A percentile compares a stretch with the other conserved stretches of the same genome.
Evolutionary conservation across 2,888 invertebrate species (phyloP).

Genomic region (Iselma pallidipennis): DNA sequence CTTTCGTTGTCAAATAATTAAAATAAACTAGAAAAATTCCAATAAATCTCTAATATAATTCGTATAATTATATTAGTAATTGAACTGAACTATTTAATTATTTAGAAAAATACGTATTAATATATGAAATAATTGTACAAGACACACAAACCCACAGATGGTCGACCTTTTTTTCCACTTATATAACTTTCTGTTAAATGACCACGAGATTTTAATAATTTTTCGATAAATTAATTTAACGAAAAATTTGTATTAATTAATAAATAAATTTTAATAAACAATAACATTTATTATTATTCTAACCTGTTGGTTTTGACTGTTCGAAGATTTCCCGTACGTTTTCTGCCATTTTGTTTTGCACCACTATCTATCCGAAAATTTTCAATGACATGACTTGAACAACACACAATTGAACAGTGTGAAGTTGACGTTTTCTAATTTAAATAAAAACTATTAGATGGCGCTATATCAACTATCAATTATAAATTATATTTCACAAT

Average conservation of each 20-base stretch:
- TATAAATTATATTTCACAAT: too few species aligned
- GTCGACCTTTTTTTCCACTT: conserved; percentile 49
- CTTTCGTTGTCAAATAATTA: background rate
- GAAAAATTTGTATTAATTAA: conserved; percentile 8
- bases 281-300: conserved; percentile 34
- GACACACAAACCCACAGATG: conserved; percentile 52
- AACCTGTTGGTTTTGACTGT: conserved; percentile 54
- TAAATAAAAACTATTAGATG: background rate
- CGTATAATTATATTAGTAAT: conserved; percentile 8
- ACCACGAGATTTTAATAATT: conserved; percentile 18
- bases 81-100: background rate
- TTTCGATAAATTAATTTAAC: conserved; percentile 19
- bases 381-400: conserved; percentile 45
- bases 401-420: conserved; percentile 8
- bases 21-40: background rate
- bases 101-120: conserved; percentile 1
- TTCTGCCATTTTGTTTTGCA: conserved; percentile 57
- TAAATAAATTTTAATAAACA: conserved; percentile 7
- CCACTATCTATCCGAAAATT: conserved; percentile 47
- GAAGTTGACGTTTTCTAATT: conserved; percentile 11
- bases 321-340: conserved; percentile 54
- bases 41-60: conserved; percentile 10
- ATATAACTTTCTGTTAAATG: conserved; percentile 48
- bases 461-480: too few species aligned
- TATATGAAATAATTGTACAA: conserved; percentile 21